Conservation (phyloP, 2,888 invertebrate genomes). For the Platypus cylindrus region DNA sequence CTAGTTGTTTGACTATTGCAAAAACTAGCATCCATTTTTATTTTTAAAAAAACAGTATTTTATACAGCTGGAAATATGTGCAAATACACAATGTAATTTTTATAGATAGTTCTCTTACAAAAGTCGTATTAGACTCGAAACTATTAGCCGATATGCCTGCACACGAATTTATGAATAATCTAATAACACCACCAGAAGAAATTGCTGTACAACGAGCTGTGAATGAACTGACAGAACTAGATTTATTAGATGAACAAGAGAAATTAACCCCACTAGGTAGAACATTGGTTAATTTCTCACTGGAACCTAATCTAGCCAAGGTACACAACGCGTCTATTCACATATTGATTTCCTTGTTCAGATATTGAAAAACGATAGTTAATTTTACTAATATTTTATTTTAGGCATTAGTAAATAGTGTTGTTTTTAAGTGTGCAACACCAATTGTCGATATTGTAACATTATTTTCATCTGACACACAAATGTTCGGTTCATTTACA, state of each 20-base stretch:
- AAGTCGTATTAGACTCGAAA: constrained; percentile 47
- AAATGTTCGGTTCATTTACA: constrained; percentile 39
- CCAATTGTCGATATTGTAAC: constrained; percentile 40
- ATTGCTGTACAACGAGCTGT: constrained; percentile 44
- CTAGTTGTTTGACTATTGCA: background rate
- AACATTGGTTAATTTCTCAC: constrained; percentile 35
- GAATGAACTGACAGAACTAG: constrained; percentile 44
- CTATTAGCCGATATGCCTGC: constrained; percentile 45
- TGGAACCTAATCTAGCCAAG: constrained; percentile 49
- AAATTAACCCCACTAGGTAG: constrained; percentile 50
- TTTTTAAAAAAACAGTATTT: constrained; percentile 1
- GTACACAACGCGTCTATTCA: constrained; percentile 3
- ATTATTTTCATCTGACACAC: constrained; percentile 37
- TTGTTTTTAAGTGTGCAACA: constrained; percentile 42
- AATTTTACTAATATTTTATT: constrained; percentile 1
- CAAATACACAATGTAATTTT: background rate
- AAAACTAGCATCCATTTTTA: background rate
- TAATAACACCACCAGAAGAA: constrained; percentile 49
- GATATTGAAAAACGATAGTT: too few relatives aligned
- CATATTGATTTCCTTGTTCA: background rate
- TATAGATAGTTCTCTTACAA: constrained; percentile 36
- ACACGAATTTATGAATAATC: constrained; percentile 43
- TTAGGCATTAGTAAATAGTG: constrained; percentile 42
- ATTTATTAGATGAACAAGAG: constrained; percentile 46
- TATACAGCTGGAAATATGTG: background rate